Evolutionary conservation across 2,113 vertebrate species (phyloP).

Genomic region (Rhynchomys soricoides): DNA sequence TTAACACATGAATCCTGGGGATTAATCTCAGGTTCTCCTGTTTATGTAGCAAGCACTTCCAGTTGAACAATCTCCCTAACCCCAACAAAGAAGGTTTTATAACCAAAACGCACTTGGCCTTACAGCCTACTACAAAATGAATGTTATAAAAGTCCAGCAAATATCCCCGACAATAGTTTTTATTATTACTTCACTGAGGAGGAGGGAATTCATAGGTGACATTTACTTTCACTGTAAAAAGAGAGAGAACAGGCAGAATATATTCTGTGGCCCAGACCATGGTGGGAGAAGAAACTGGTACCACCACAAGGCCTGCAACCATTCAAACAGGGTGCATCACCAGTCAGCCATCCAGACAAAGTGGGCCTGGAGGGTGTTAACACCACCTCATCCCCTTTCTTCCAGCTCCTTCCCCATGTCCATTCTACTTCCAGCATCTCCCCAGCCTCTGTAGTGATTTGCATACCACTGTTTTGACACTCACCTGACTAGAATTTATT

Average conservation of each 20-base stretch:
- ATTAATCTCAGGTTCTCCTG: not conserved
- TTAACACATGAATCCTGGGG: not conserved
- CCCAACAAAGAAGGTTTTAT: not conserved
- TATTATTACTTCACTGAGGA: no score
- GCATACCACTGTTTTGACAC: rapidly evolving
- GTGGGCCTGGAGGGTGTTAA: rapidly evolving
- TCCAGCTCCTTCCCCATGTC: no score
- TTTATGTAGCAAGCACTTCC: not conserved
- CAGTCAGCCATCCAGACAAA: not conserved
- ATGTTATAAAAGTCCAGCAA: rapidly evolving
- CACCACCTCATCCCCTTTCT: rapidly evolving
- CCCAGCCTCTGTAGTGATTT: no score
- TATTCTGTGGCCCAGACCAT: not conserved
- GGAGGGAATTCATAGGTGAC: not conserved
- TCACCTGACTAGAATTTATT: no score
- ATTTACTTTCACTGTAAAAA: not conserved
- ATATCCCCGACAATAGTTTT: rapidly evolving
- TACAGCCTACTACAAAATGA: not conserved
- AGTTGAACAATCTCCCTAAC: not conserved
- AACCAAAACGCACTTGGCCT: not conserved
- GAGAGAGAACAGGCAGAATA: not conserved
- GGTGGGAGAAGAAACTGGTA: not conserved
- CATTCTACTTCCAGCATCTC: not conserved
- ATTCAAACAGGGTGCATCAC: not conserved
- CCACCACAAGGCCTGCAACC: rapidly evolving